Percentiles rank a stretch among this genome's conserved stretches.
Evolutionary conservation across 1,140 invertebrate species (phyloP).

Genomic region (Mya arenaria): DNA sequence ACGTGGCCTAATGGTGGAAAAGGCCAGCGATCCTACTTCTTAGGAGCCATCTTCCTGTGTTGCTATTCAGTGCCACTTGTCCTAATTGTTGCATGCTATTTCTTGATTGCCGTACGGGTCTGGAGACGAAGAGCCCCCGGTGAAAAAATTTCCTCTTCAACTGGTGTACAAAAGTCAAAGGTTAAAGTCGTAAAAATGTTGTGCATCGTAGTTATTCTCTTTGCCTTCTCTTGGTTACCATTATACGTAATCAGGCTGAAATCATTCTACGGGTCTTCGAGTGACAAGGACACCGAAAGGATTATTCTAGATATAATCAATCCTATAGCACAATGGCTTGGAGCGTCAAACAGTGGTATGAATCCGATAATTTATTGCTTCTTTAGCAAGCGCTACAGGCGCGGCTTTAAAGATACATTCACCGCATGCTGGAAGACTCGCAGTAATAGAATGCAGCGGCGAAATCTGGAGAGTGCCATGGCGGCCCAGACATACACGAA

Average conservation of each 20-base stretch:
- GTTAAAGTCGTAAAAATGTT: constrained; percentile 95
- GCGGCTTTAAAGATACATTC: constrained; percentile 40
- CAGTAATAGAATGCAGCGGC: neutral
- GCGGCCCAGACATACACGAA: constrained; percentile 30
- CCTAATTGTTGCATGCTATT: constrained; percentile 95
- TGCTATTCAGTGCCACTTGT: constrained; percentile 96
- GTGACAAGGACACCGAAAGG: constrained; percentile 83
- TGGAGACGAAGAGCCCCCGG: constrained; percentile 93
- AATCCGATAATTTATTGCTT: constrained; percentile 99
- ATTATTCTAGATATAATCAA: constrained; percentile 90
- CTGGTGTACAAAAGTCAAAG: constrained; percentile 77
- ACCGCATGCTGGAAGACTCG: neutral
- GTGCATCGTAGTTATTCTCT: constrained; percentile 95
- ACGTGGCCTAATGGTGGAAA: constrained; percentile 77
- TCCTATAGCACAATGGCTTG: constrained; percentile 97
- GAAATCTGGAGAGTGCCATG: constrained; percentile 21
- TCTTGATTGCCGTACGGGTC: constrained; percentile 95
- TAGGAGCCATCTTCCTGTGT: constrained; percentile 93
- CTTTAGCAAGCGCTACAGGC: constrained; percentile 92
- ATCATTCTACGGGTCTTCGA: constrained; percentile 57
- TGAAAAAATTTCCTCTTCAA: constrained; percentile 63
- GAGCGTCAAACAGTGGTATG: constrained; percentile 97
- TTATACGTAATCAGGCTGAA: constrained; percentile 86
- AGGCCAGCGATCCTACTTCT: constrained; percentile 92
- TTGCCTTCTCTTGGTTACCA: constrained; percentile 97